A percentile compares a stretch with the other conserved stretches of the same genome.
These are phyloP conservation scores for Malurus alboscapulatus DNA, from an alignment of 2,113 vertebrate genomes.

Conservation along the genomic window DNA sequence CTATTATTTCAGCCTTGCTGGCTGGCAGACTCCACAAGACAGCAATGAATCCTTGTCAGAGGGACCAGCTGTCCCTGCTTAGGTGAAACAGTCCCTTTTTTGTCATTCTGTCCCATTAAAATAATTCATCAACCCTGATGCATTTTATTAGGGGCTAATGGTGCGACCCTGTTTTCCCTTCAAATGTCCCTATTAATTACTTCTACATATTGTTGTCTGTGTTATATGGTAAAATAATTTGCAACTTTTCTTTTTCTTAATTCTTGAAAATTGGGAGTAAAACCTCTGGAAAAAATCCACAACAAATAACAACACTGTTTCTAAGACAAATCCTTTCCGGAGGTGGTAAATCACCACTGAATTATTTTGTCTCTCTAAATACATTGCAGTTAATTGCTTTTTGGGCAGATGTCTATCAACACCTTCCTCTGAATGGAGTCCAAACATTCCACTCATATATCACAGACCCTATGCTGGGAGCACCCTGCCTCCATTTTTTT, in stretches of 20 bases:
- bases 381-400: neutral
- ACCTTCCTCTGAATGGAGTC: neutral
- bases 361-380: conserved; percentile 8
- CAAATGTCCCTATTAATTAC: conserved; percentile 43
- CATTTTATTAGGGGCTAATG: conserved; percentile 48
- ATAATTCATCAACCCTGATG: conserved; percentile 57
- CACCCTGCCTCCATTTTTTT: neutral
- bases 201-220: neutral
- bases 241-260: neutral
- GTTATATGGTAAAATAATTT: neutral
- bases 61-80: conserved; percentile 68
- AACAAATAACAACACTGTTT: neutral
- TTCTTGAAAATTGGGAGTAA: neutral
- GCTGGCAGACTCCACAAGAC: conserved; percentile 60
- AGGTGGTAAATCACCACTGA: neutral
- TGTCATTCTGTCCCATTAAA: conserved; percentile 69
- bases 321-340: neutral
- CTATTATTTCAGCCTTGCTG: conserved; percentile 58
- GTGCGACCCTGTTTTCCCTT: conserved; percentile 46
- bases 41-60: conserved; percentile 69
- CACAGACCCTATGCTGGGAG: neutral
- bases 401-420: conserved; percentile 25
- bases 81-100: conserved; percentile 60
- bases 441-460: neutral
- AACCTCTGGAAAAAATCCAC: neutral